Evolutionary conservation across 2,113 vertebrate genomes (phyloP), one percentile per base, ranked within the genome.

Genomic region (Leiothrix lutea): DNA sequence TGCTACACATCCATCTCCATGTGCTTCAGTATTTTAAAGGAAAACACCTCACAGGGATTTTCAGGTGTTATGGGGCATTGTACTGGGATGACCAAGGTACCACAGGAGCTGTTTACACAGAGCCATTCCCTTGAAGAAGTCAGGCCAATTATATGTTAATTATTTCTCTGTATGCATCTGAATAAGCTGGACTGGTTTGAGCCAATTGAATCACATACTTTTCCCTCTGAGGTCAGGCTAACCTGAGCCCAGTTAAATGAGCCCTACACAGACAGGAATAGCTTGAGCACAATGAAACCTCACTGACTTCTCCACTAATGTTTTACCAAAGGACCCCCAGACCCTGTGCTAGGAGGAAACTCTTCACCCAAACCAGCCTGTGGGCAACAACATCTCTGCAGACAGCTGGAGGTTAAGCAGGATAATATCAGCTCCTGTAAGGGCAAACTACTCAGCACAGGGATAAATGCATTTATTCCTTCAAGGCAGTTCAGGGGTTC

Each of bases 311-410:
- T 54, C 83, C 80, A 77, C 50, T 85, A 87, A 88, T 95, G 78
- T 96, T 97, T 95, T 56, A 92, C 95, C 75, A 94, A 86, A 90
- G 88, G 92, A 78, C 67, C 81, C 74, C 90, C 88, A 82, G 42
- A 71, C 47, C 36, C 56, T 12, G 35, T 0, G 0, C 21, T 61
- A 36, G 65, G 47, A 75, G 53, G 45, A 44, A 88, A 69, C 21
- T 86, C 26, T 70, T 93, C 51, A 94, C 42, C 74, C 85, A 79
- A 70, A 66, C 19, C 51, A 48, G 78, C 22, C 73, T 2, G 0
- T 0, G 1, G 44, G 65, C 48, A 71, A 29, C 47, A 82, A 56
- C 53, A 84, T 64, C 57, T 73, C 56, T 23, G 77, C 6, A 11
- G 65, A 33, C 36, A 90, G n/a, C 81, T 56, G 7, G 28, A 56